Percentiles rank a stretch among this genome's conserved stretches.
Conservation (phyloP, 2,113 vertebrate species). For the Cichladusa arquata region DNA sequence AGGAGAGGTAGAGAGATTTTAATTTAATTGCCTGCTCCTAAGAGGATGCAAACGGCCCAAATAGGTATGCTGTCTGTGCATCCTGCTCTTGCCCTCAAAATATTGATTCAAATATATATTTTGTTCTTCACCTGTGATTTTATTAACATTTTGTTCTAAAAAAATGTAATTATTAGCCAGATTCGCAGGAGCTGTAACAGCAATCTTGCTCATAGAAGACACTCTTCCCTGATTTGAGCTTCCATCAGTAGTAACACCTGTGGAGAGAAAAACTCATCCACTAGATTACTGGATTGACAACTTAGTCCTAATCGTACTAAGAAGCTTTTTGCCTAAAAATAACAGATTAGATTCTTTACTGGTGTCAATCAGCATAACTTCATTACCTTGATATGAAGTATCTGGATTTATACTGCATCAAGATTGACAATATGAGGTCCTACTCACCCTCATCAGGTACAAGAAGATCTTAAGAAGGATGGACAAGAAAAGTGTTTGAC, state of each 20-base stretch:
- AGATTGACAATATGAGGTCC: not conserved
- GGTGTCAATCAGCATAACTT: not conserved
- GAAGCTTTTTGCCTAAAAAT: constrained; percentile 47
- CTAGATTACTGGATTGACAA: not conserved
- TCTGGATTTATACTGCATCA: not conserved
- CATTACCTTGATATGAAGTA: not conserved
- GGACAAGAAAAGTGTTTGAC: not conserved
- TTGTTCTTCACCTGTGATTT: not conserved
- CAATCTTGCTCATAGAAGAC: not conserved
- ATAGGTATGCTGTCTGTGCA: not conserved
- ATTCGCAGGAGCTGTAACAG: not conserved
- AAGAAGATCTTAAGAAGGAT: not conserved
- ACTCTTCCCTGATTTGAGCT: not conserved
- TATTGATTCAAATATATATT: not conserved
- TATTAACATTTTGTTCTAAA: not conserved
- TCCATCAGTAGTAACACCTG: not conserved
- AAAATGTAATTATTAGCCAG: not conserved
- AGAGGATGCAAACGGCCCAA: not conserved
- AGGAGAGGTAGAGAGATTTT: not conserved
- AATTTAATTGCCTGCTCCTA: not conserved
- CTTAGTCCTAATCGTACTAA: not conserved
- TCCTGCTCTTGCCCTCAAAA: not conserved
- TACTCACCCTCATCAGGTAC: not conserved
- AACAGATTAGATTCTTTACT: constrained; percentile 13
- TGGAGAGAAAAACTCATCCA: not conserved